These are phyloP conservation scores for Microtus montanus DNA, from an alignment of 2,113 vertebrate species.

Conservation along the genomic window DNA sequence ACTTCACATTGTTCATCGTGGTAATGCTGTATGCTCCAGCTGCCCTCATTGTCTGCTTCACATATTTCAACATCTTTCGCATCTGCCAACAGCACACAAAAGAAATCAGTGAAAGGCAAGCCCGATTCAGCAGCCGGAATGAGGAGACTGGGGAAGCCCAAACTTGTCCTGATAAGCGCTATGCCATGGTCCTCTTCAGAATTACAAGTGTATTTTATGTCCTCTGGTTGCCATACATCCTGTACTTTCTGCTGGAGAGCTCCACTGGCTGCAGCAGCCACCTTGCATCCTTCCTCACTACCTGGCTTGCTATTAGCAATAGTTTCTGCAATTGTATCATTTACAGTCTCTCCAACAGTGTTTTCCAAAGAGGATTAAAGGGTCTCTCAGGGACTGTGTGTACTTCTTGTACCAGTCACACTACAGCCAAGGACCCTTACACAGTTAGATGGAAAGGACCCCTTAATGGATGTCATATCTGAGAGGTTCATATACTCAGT, in stretches of 20 bases:
- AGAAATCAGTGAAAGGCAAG: conserved; percentile 95
- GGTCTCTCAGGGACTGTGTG: conserved; percentile 91
- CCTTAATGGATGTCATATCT: conserved; percentile 87
- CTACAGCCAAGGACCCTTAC: conserved; percentile 86
- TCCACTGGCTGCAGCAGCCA: conserved; percentile 91
- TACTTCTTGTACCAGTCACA: conserved; percentile 91
- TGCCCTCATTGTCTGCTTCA: conserved; percentile 95
- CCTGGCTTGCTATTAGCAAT: conserved; percentile 99
- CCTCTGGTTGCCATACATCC: conserved; percentile 98
- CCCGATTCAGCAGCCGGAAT: conserved; percentile 93
- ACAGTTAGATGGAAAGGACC: conserved; percentile 85
- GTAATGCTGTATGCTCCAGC: conserved; percentile 95
- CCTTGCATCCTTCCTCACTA: conserved; percentile 94
- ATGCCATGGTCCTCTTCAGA: conserved; percentile 96
- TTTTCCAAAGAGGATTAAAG: conserved; percentile 97
- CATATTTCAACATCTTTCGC: conserved; percentile 98
- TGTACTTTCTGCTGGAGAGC: conserved; percentile 98
- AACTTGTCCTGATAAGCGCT: conserved; percentile 93
- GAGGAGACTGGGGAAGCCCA: conserved; percentile 86
- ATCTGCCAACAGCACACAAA: conserved; percentile 98
- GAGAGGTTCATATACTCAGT: conserved; percentile 62
- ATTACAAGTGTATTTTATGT: conserved; percentile 99
- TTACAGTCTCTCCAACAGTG: conserved; percentile 98
- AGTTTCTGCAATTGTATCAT: conserved; percentile 99
- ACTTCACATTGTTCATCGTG: conserved; percentile 96